These are phyloP conservation scores for Boloria euphrosyne DNA, from an alignment of 2,888 invertebrate genomes.

Conservation along the genomic window DNA sequence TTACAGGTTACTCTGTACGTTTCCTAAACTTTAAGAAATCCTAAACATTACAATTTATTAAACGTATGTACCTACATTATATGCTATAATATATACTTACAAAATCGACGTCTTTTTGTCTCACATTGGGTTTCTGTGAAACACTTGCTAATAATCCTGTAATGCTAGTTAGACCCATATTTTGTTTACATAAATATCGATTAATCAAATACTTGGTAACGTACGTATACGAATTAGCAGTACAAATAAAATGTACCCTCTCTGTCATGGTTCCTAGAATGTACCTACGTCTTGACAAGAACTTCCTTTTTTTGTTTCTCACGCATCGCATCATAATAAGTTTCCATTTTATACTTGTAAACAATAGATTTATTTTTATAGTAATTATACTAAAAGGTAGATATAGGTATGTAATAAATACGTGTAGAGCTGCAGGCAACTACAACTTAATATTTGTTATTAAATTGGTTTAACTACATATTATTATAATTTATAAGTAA, in stretches of 20 bases:
- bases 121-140: conserved; percentile 66
- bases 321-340: background rate
- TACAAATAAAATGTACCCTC: too few species aligned
- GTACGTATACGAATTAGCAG: conserved; percentile 25
- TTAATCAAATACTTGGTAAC: conserved; percentile 64
- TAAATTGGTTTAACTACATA: too few species aligned
- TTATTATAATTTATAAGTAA: too few species aligned
- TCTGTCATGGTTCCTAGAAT: too few species aligned
- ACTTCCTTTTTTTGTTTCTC: conserved; percentile 7
- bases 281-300: conserved; percentile 12
- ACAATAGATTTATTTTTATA: too few species aligned
- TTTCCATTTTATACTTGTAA: background rate
- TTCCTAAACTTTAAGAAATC: too few species aligned
- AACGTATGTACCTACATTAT: background rate
- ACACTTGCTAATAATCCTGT: conserved; percentile 85
- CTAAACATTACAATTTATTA: background rate
- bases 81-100: conserved; percentile 1
- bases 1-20: too few species aligned
- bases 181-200: conserved; percentile 54
- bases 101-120: conserved; percentile 52
- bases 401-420: too few species aligned
- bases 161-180: conserved; percentile 84
- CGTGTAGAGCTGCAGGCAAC: too few species aligned
- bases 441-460: too few species aligned
- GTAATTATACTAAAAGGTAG: too few species aligned